Base-by-base conservation (phyloP, 2,797 vertebrate species). In the Benthosema pterotum region DNA sequence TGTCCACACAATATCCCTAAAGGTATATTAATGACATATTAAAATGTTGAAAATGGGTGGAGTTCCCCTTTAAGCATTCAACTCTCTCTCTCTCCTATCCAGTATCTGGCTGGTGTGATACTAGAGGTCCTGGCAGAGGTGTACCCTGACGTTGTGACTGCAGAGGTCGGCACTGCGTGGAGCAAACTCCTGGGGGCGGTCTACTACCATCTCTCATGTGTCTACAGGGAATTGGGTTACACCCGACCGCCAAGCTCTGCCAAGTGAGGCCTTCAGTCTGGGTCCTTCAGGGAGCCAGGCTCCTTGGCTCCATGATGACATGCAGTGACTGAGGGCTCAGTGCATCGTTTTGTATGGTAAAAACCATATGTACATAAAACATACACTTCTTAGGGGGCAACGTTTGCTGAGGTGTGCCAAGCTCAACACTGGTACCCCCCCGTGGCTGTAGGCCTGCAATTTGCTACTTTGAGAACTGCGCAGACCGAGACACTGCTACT, bases 191-290 rank as follows among this genome's bases (percentile, higher is more conserved):
- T 93, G 61, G 87, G 80, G 48, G 87, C 91, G 19, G 74, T 98
- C 85, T 96, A 72, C 89, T 93, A 80, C 65, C 87, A 94, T 0
- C 83, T 98, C 84, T 91, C 83, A 0, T 89, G 92, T 0, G 83
- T 94, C 50, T 98, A 99, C 68, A 91, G 95, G 73, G 95, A 98
- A 84, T 89, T 94, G 81, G 96, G 95, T 88, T 97, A 95, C 95
- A 88, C 83, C 6, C 92, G 94, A 87, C 91, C 92, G 61, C 89
- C 95, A 14, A 72, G 76, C 53, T 83, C 83, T 3, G 81, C 82
- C 0, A 79, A 84, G 54, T 92, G 86, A 90, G 74, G 13, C 14
- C 45, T 25, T 59, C 8, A 11, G 1, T 45, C 42, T 43, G 52
- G 17, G 62, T 52, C 28, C 42, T 28, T 9, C n/a, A 1, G 18